These are phyloP conservation scores for Gobio occitaniae DNA, from an alignment of 2,797 vertebrate genomes.

Conservation along the genomic window DNA sequence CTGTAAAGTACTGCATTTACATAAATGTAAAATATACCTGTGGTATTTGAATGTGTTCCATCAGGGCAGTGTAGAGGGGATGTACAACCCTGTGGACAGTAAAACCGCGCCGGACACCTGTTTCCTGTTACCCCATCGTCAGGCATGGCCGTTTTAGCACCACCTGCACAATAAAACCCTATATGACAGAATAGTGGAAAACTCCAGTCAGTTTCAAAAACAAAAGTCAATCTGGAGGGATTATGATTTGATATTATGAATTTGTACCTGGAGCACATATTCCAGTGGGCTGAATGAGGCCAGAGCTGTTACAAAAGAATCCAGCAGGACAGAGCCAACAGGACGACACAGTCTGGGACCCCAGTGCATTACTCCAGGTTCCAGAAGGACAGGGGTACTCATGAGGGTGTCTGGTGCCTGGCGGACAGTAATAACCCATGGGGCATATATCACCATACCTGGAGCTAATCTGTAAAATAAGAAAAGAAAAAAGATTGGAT, in stretches of 20 bases:
- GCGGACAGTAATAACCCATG: slow-evolving; percentile 82
- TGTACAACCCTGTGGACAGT: slow-evolving; percentile 78
- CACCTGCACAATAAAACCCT: slow-evolving; percentile 87
- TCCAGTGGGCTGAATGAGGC: slow-evolving; percentile 79
- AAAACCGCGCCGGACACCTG: slow-evolving; percentile 78
- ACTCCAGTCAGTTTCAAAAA: not conserved
- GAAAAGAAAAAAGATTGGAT: not conserved
- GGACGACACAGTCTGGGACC: slow-evolving; percentile 77
- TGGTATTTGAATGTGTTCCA: slow-evolving; percentile 78
- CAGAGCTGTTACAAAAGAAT: slow-evolving; percentile 82
- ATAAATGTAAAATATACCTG: slow-evolving; percentile 74
- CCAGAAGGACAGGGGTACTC: slow-evolving; percentile 85
- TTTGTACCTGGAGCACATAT: slow-evolving; percentile 81
- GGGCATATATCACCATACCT: slow-evolving; percentile 85
- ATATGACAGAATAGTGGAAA: slow-evolving; percentile 48
- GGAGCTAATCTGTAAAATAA: slow-evolving; percentile 75
- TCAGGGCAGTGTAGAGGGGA: slow-evolving; percentile 77
- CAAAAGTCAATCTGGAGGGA: not conserved
- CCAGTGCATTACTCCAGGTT: slow-evolving; percentile 83
- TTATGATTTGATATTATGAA: not conserved
- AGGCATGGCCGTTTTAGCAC: slow-evolving; percentile 75
- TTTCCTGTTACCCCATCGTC: slow-evolving; percentile 78
- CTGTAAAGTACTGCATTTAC: not conserved
- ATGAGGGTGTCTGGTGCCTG: slow-evolving; percentile 78
- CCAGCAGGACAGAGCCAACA: slow-evolving; percentile 85